Conservation (phyloP, 2,797 vertebrate genomes). For the Thunnus albacares region DNA sequence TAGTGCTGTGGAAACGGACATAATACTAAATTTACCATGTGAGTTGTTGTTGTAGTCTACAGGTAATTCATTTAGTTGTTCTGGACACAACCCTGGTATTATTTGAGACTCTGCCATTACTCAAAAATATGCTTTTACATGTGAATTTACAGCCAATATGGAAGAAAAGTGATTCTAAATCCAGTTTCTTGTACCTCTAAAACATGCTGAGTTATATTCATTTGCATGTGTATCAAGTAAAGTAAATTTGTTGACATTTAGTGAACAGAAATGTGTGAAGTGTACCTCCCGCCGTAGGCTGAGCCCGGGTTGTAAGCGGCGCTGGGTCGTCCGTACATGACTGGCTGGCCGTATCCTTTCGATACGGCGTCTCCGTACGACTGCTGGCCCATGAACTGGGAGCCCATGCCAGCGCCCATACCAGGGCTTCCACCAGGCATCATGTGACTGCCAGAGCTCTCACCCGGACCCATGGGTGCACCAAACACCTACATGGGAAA, state of each 20-base stretch:
- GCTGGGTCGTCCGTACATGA: constrained; percentile 90
- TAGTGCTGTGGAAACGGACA: no score
- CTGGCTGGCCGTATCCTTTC: constrained; percentile 91
- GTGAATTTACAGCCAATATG: no score
- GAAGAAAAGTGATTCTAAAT: no score
- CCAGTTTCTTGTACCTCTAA: neutral
- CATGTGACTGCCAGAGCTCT: constrained; percentile 92
- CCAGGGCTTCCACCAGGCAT: constrained; percentile 90
- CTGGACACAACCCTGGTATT: no score
- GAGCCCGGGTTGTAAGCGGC: constrained; percentile 77
- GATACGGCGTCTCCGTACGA: constrained; percentile 87
- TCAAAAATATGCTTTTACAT: no score
- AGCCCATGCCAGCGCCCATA: constrained; percentile 87
- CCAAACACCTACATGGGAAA: constrained; percentile 87
- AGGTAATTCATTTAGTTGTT: no score
- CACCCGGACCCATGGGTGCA: constrained; percentile 93
- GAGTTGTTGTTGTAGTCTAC: no score
- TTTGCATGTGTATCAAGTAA: neutral
- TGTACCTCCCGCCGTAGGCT: constrained; percentile 83
- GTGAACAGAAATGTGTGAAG: neutral
- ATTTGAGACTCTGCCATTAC: no score
- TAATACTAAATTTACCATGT: no score
- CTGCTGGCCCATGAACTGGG: constrained; percentile 93
- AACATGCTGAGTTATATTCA: neutral
- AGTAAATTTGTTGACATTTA: no score